phyloP scores from a whole-genome alignment of 2,113 vertebrate species.

The Phyllostomus hastatus region DNA sequence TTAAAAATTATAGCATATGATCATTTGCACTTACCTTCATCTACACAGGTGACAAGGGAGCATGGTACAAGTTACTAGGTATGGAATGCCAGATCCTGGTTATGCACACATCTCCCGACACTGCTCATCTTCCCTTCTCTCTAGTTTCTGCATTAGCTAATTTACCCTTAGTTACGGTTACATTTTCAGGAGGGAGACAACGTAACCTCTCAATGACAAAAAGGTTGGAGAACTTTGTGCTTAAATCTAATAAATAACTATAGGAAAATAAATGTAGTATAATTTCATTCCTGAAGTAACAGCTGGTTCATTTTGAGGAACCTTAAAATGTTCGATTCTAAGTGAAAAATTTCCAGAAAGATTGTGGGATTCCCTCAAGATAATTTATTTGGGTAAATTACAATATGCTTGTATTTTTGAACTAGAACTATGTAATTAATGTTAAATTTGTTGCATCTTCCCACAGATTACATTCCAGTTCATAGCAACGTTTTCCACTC shows the following conservation, averaged over 20 bases:
- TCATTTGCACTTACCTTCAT: not conserved
- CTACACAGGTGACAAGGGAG: not conserved
- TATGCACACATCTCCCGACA: not conserved
- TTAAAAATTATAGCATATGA: not conserved
- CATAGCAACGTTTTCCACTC: conserved; percentile 98
- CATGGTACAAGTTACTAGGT: not conserved
- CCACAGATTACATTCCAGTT: conserved; percentile 99
- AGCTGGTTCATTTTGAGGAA: not conserved
- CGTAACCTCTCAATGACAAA: conserved; percentile 10
- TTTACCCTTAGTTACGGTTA: not conserved
- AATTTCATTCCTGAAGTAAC: not conserved
- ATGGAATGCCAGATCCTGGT: not conserved
- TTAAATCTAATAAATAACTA: not conserved
- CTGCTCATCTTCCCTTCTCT: not conserved
- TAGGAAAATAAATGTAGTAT: not conserved
- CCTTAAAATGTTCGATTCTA: conserved; percentile 5
- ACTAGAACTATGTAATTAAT: not conserved
- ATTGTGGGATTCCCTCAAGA: not conserved
- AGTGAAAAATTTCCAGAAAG: conserved; percentile 12
- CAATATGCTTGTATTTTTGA: not conserved
- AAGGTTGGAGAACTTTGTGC: not conserved
- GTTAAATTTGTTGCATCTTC: conserved; percentile 62
- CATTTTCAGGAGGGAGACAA: not conserved
- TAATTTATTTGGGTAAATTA: not conserved
- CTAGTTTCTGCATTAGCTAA: not conserved